Percentiles rank a stretch among this genome's conserved stretches.
Evolutionary conservation across 2,797 vertebrate genomes (phyloP).

Genomic region (Peromyscus nudipes): DNA sequence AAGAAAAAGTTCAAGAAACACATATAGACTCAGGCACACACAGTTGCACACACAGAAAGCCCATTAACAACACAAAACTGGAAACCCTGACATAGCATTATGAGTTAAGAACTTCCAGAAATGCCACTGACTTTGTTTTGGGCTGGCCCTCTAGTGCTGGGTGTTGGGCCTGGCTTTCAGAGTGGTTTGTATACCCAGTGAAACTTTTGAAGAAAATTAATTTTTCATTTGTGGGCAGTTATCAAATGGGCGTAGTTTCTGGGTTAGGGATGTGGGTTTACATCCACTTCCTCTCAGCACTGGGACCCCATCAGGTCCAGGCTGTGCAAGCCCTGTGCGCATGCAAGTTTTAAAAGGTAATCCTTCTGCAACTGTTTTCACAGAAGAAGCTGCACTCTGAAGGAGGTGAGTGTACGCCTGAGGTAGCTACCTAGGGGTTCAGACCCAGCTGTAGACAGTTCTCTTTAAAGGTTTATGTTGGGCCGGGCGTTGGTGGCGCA

Average conservation of each 20-base stretch:
- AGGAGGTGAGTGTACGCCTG: background rate
- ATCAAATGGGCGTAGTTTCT: too few species aligned
- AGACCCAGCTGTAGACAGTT: background rate
- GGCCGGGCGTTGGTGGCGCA: too few species aligned
- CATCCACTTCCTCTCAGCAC: background rate
- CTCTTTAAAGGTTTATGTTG: background rate
- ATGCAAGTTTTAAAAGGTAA: background rate
- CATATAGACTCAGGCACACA: background rate
- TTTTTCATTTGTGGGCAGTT: background rate
- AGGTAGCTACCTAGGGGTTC: too few species aligned
- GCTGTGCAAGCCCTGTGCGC: background rate
- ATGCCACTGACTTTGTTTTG: background rate
- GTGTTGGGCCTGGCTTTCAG: background rate
- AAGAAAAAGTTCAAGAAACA: background rate
- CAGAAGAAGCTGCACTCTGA: background rate
- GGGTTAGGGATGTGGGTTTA: background rate
- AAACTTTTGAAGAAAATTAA: background rate
- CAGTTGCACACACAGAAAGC: background rate
- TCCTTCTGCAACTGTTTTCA: conserved; percentile 22
- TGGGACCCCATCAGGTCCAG: background rate
- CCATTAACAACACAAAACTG: background rate
- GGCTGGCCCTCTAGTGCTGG: background rate
- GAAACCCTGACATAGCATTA: background rate
- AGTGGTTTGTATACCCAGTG: background rate
- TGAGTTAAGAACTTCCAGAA: background rate